These are phyloP conservation scores for Bombus huntii DNA, from an alignment of 1,140 invertebrate genomes.

Conservation along the genomic window DNA sequence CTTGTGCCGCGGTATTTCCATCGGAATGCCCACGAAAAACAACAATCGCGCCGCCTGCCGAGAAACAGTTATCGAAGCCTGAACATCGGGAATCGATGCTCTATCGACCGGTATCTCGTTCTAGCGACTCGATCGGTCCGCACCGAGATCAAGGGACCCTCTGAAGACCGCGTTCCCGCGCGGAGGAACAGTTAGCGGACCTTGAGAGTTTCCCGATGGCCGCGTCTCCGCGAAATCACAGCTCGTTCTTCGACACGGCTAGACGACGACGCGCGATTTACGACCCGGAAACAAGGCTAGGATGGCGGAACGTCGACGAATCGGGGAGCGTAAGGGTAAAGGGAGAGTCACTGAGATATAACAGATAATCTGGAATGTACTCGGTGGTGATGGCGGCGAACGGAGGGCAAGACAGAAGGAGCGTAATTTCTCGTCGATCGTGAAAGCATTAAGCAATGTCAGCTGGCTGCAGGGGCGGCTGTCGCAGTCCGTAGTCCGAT, in stretches of 20 bases:
- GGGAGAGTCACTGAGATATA: constrained; percentile 24
- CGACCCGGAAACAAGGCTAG: constrained; percentile 5
- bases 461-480: constrained; percentile 50
- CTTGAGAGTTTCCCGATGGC: neutral
- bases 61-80: too few species aligned
- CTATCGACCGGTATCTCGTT: too few species aligned
- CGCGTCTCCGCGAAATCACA: constrained; percentile 5
- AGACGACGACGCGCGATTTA: constrained; percentile 9
- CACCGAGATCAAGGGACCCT: too few species aligned
- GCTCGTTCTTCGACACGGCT: constrained; percentile 1
- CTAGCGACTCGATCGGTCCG: too few species aligned
- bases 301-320: neutral
- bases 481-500: constrained; percentile 47
- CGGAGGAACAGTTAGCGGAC: constrained; percentile 30
- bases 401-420: constrained; percentile 23
- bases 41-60: too few species aligned
- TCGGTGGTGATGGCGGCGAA: neutral
- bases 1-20: too few species aligned
- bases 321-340: neutral
- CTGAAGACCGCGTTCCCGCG: neutral
- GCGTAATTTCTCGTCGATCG: constrained; percentile 57
- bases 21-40: too few species aligned
- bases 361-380: constrained; percentile 32
- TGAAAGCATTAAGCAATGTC: constrained; percentile 61
- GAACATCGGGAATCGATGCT: too few species aligned